Evolutionary conservation across 2,797 vertebrate genomes (phyloP).

Genomic region (Scolopax bukidnonensis): DNA sequence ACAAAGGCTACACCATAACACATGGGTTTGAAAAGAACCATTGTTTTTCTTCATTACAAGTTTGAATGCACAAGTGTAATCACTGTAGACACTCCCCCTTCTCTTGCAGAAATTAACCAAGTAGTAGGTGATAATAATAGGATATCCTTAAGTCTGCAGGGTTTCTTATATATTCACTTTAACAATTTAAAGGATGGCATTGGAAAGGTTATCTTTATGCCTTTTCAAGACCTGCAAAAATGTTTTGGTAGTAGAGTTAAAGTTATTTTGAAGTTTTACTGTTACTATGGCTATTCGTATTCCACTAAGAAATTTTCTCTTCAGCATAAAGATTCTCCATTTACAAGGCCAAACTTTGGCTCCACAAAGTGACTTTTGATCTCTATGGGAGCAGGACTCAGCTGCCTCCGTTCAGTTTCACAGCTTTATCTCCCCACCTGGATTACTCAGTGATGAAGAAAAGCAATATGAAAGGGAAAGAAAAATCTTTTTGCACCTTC

Average conservation of each 20-base stretch:
- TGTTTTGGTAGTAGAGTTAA: too few relatives aligned
- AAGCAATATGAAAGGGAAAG: neutral
- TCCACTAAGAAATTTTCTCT: neutral
- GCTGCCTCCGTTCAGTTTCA: neutral
- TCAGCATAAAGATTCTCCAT: neutral
- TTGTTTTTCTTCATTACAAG: neutral
- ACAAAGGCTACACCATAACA: neutral
- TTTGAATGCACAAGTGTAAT: neutral
- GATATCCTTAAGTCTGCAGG: neutral
- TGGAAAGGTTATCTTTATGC: neutral
- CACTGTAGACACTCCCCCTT: neutral
- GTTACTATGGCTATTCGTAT: neutral
- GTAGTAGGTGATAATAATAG: accelerated
- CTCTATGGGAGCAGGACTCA: neutral
- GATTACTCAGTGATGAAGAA: neutral
- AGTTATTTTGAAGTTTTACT: neutral
- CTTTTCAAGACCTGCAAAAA: neutral
- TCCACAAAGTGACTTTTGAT: neutral
- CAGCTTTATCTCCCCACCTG: neutral
- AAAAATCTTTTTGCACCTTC: neutral
- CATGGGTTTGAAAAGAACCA: neutral
- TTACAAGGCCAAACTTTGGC: neutral
- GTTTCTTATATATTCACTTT: neutral
- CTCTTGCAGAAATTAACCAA: neutral
- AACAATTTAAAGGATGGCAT: neutral